Conservation (phyloP, 1,140 invertebrate genomes). For the Octopus bimaculoides region DNA sequence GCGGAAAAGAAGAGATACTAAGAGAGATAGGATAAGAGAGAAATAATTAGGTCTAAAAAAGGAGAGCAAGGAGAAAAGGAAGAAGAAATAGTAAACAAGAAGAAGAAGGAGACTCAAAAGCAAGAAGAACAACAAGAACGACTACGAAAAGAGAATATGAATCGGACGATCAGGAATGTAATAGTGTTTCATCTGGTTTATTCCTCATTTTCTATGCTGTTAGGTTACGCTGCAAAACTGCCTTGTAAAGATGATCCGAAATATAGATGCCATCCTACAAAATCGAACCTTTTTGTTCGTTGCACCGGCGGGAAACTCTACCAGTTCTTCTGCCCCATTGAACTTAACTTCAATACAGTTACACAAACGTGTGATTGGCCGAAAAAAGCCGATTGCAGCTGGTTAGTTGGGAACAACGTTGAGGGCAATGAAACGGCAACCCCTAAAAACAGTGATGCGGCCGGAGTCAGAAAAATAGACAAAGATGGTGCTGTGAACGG, state of each 20-base stretch:
- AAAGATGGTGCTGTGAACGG: background rate
- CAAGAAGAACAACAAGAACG: too few species aligned
- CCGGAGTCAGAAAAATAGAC: background rate
- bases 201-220: too few species aligned
- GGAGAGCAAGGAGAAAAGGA: too few species aligned
- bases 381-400: conserved; percentile 26
- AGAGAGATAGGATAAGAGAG: too few species aligned
- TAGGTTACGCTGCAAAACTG: background rate
- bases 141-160: too few species aligned
- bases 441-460: background rate
- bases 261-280: conserved; percentile 22
- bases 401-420: background rate
- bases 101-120: too few species aligned
- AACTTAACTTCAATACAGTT: conserved; percentile 28
- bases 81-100: too few species aligned
- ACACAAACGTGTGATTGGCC: conserved; percentile 37
- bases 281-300: conserved; percentile 22
- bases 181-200: too few species aligned
- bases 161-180: too few species aligned
- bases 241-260: conserved; percentile 19
- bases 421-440: background rate
- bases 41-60: too few species aligned
- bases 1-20: too few species aligned
- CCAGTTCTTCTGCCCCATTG: conserved; percentile 26
- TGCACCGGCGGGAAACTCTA: conserved; percentile 24